Conservation (phyloP, 2,113 vertebrate species). For the Tinamus guttatus region DNA sequence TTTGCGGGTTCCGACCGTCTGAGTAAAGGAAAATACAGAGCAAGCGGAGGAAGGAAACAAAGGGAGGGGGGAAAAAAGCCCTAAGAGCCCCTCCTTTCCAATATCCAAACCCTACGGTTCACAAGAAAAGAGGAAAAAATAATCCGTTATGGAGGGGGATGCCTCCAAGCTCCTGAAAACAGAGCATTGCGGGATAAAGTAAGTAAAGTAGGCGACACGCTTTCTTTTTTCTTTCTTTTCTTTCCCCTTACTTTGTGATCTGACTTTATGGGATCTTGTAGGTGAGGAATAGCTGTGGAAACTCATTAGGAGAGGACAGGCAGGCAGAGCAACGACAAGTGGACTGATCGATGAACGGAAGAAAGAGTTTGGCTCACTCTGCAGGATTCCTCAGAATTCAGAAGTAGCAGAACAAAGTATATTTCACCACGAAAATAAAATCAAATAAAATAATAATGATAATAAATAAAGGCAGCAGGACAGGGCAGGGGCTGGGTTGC, state of each 20-base stretch:
- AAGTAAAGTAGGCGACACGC: fast-evolving
- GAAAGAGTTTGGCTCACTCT: neutral
- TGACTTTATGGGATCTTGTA: neutral
- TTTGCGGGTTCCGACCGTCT: neutral
- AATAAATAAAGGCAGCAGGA: neutral
- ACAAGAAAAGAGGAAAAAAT: fast-evolving
- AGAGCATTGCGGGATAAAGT: neutral
- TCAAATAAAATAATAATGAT: neutral
- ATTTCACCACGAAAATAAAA: neutral
- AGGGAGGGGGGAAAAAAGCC: neutral
- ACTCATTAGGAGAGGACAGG: neutral
- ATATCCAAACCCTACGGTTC: neutral
- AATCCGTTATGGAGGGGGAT: neutral
- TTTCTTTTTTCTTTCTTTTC: no score
- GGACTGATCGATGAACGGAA: neutral
- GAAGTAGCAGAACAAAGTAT: neutral
- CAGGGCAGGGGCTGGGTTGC: neutral
- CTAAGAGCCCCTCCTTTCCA: neutral
- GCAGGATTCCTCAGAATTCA: neutral
- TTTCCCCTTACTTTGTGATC: neutral
- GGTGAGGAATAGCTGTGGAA: neutral
- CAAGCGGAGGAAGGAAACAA: neutral
- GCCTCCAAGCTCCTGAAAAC: neutral
- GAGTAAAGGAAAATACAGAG: neutral
- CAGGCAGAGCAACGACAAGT: neutral